Evolutionary conservation across 2,113 vertebrate genomes (phyloP), one percentile per base, ranked within the genome.

Genomic region (Tragelaphus buxtoni): DNA sequence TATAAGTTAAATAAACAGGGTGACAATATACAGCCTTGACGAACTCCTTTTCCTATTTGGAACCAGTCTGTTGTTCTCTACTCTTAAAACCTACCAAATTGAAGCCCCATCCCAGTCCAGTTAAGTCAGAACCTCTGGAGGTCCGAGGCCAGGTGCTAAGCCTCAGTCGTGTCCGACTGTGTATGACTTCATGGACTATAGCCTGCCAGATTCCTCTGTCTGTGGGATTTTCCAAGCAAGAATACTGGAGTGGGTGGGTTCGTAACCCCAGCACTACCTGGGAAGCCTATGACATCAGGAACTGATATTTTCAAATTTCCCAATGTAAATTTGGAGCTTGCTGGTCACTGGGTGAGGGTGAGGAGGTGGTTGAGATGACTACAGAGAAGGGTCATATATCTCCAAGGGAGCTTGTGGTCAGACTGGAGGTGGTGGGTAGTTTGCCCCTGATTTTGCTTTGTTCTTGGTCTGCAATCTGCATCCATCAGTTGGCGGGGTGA

Each of bases 51-150:
- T 42, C 42, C 42, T 42, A 42, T 42, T 42, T 42, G 42, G 42
- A 42, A 42, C 42, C 42, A 42, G 42, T 42, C 42, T 42, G 42
- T 42, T 42, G 42, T 42, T 42, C 42, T 5, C 1, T 42, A 60
- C 26, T 58, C 69, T 88, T 84, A 30, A 91, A 72, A 8, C 49
- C 20, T 82, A 49, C 79, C 49, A 69, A 16, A 79, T 7, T 0
- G 14, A 69, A 26, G 63, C 11, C 22, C 32, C 35, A 63, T 39
- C 42, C 47, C 65, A 14, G 35, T 55, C 45, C 83, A 88, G 88
- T 95, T 95, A 91, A 93, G 35, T 56, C 24, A 47, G 79, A 94
- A 94, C 86, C 28, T 61, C 45, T 58, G 77, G 32, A 81, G 12
- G n/a, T 94, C 10, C 24, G 30, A 63, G 53, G 60, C 10, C 47